Base-by-base conservation (phyloP, 2,797 vertebrate genomes). In the Kryptopterus vitreolus region DNA sequence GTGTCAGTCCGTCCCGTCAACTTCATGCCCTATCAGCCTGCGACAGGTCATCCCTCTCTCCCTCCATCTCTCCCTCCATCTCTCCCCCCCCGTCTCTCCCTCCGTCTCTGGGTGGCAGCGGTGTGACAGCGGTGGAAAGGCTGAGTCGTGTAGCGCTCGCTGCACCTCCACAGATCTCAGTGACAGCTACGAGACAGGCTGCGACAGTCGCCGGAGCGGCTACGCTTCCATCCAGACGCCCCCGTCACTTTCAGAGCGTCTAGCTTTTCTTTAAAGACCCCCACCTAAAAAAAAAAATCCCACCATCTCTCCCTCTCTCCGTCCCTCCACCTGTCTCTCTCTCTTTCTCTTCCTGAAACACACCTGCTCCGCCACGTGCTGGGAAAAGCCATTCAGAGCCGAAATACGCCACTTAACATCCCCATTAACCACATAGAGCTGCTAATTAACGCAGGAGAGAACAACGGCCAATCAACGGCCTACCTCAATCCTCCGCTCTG, bases 181-280 rank as follows among this genome's bases (percentile, higher is more conserved):
- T 92, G 91, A 92, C 92, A 93, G 89, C 87, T 87, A 81, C 86
- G 85, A 90, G 84, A 82, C 84, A 77, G 83, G 74, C 66, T 78
- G 90, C 92, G 91, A 92, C 92, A 93, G 89, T 89, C 86, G 82
- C 86, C 84, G 89, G 83, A 81, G 84, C 77, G 81, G 79, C 77
- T 81, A 75, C 72, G 78, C 75, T 83, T 85, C 78, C 82, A 61
- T 80, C 76, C 81, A 38, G 75, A 91, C 89, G 89, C 89, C 87
- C 89, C 90, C 90, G 91, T 94, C 92, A 92, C 92, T 92, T 92
- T 85, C 81, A 88, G 88, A 89, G 84, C 91, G 88, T 93, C 92
- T 93, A 89, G 86, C 88, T 82, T 82, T 91, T 93, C 90, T 52
- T 86, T 86, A 92, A 83, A 82, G 83, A 84, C 86, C 81, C 84